phyloP scores from a whole-genome alignment of 2,113 vertebrate species.

The Lophius piscatorius region DNA sequence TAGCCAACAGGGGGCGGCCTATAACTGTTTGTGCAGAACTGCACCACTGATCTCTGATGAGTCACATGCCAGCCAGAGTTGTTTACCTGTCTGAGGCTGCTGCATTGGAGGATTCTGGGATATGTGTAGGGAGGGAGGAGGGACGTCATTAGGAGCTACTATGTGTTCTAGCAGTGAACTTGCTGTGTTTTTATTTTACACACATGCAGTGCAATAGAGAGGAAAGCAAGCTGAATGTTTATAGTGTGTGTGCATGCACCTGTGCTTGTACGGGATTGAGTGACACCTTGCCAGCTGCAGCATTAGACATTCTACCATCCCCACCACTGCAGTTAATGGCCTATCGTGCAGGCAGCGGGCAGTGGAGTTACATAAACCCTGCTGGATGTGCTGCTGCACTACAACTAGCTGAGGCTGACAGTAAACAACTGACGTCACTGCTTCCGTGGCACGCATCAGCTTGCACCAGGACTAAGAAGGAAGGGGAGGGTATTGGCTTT shows the following conservation, averaged over 20 bases:
- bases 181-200: slow-evolving; percentile 26
- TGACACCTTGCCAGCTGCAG: slow-evolving; percentile 17
- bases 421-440: slow-evolving; percentile 82
- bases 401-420: slow-evolving; percentile 63
- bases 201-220: slow-evolving; percentile 8
- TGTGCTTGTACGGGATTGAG: not conserved
- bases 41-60: slow-evolving; percentile 31
- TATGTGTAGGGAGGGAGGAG: slow-evolving; percentile 17
- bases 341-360: slow-evolving; percentile 31
- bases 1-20: slow-evolving; percentile 29
- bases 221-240: slow-evolving; percentile 6
- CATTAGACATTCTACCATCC: not conserved
- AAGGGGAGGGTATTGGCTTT: slow-evolving; percentile 7
- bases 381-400: slow-evolving; percentile 63
- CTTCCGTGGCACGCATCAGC: slow-evolving; percentile 66
- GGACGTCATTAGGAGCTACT: slow-evolving; percentile 7
- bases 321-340: slow-evolving; percentile 22
- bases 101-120: slow-evolving; percentile 60
- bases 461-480: slow-evolving; percentile 17
- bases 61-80: slow-evolving; percentile 58
- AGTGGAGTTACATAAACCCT: slow-evolving; percentile 71
- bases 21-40: not conserved
- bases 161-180: slow-evolving; percentile 26
- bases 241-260: slow-evolving; percentile 2
- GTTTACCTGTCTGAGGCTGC: slow-evolving; percentile 71